These are phyloP conservation scores for Tichodroma muraria DNA, from an alignment of 2,113 vertebrate genomes.

Conservation along the genomic window DNA sequence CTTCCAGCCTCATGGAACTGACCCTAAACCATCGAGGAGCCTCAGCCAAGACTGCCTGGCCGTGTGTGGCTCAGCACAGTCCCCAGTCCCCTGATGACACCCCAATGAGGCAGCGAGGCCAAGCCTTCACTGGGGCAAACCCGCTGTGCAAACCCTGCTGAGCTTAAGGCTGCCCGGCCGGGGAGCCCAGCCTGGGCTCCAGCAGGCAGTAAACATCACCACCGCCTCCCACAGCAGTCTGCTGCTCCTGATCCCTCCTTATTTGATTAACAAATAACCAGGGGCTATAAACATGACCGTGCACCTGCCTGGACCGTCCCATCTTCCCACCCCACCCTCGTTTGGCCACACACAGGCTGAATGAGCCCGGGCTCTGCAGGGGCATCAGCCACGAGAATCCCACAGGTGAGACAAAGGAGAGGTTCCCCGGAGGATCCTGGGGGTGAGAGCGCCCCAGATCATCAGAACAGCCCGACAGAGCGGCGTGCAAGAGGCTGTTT, in stretches of 20 bases:
- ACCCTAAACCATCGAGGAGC: not conserved
- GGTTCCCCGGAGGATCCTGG: not conserved
- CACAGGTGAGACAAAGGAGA: not conserved
- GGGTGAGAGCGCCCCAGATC: not conserved
- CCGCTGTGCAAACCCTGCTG: not conserved
- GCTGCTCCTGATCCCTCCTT: not conserved
- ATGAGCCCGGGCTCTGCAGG: fast-evolving
- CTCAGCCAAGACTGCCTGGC: not conserved
- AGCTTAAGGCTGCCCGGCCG: not conserved
- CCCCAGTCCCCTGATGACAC: fast-evolving
- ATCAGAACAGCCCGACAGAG: not conserved
- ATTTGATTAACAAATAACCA: not conserved
- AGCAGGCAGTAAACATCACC: not conserved
- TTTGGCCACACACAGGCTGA: not conserved
- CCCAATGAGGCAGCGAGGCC: fast-evolving
- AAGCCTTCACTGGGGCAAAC: not conserved
- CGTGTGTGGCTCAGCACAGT: not conserved
- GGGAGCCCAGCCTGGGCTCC: not conserved
- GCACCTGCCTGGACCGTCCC: fast-evolving
- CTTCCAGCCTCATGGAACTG: not conserved
- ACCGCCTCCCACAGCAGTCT: not conserved
- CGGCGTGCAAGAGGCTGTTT: not conserved
- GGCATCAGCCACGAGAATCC: not conserved
- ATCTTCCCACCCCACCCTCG: not conserved
- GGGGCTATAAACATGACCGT: not conserved